Percentiles rank a stretch among this genome's conserved stretches.
phyloP scores from a whole-genome alignment of 30 jellyfish, hydroid and myxozoan genomes.

The Chrysaora quinquecirrha region DNA sequence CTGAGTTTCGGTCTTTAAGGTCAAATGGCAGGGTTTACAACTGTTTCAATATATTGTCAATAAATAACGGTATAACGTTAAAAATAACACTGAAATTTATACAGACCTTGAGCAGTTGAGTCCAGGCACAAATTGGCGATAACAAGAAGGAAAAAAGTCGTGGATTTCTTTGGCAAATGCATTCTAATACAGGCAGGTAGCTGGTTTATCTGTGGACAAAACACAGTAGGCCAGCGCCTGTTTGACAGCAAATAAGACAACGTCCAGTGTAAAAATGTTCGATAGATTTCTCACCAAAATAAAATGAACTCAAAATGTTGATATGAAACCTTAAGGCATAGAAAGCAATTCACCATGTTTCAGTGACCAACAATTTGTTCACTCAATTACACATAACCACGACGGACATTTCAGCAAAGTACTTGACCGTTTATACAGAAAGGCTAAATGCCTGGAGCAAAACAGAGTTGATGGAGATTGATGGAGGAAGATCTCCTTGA shows the following conservation, averaged over 20 bases:
- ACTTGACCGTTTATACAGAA: slow-evolving; percentile 54
- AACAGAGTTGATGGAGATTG: too few species aligned
- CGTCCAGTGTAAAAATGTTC: not conserved
- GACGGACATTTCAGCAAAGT: slow-evolving; percentile 31
- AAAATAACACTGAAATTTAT: not conserved
- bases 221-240: slow-evolving; percentile 1
- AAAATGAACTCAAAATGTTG: not conserved
- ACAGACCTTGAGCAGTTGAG: not conserved
- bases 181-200: not conserved
- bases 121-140: not conserved
- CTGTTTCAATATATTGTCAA: too few species aligned
- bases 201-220: not conserved
- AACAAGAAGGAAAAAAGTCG: not conserved
- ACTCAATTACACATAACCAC: slow-evolving; percentile 43
- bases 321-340: slow-evolving; percentile 47
- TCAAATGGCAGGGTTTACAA: too few species aligned
- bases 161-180: not conserved
- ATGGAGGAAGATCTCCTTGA: too few species aligned
- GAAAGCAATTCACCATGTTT: slow-evolving; percentile 31
- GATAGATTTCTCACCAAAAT: too few species aligned
- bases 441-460: slow-evolving; percentile 72
- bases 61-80: too few species aligned
- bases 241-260: not conserved
- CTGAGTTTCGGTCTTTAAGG: too few species aligned
- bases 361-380: slow-evolving; percentile 17